Conservation (phyloP, 2,797 vertebrate species). For the Gadopsis bispinosus region DNA sequence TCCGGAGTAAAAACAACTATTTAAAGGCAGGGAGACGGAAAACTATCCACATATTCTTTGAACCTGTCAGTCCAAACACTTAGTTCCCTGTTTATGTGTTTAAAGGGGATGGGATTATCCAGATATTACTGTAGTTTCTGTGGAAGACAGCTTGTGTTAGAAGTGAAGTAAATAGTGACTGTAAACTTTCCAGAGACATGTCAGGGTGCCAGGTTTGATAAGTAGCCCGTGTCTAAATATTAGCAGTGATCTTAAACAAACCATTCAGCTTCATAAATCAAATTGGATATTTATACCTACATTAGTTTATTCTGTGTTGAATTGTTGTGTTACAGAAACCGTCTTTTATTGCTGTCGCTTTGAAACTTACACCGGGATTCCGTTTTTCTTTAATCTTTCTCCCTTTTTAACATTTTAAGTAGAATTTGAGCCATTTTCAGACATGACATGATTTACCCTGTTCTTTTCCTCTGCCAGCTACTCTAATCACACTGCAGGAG, state of each 20-base stretch:
- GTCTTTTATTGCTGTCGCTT: not conserved
- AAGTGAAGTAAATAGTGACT: slow-evolving; percentile 4
- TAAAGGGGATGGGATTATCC: not conserved
- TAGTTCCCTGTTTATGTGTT: not conserved
- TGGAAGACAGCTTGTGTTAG: not conserved
- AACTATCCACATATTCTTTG: not conserved
- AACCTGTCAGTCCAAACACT: slow-evolving; percentile 13
- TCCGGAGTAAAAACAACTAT: not conserved
- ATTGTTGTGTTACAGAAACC: not conserved
- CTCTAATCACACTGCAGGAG: slow-evolving; percentile 28
- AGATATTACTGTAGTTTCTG: not conserved
- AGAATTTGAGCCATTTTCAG: slow-evolving; percentile 19
- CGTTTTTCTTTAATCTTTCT: not conserved
- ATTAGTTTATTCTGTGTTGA: not conserved
- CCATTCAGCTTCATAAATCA: not conserved
- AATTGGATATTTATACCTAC: not conserved
- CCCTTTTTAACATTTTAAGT: not conserved
- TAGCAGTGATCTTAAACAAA: not conserved
- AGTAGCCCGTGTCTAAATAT: not conserved
- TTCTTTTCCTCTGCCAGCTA: slow-evolving; percentile 15
- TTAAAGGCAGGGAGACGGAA: not conserved
- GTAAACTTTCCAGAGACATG: not conserved
- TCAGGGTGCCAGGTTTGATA: not conserved
- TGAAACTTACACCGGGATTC: not conserved
- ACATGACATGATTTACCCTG: slow-evolving; percentile 1